phyloP scores from a whole-genome alignment of 37 sponge, comb jelly and placozoan species.

The Axinella damicornis region DNA sequence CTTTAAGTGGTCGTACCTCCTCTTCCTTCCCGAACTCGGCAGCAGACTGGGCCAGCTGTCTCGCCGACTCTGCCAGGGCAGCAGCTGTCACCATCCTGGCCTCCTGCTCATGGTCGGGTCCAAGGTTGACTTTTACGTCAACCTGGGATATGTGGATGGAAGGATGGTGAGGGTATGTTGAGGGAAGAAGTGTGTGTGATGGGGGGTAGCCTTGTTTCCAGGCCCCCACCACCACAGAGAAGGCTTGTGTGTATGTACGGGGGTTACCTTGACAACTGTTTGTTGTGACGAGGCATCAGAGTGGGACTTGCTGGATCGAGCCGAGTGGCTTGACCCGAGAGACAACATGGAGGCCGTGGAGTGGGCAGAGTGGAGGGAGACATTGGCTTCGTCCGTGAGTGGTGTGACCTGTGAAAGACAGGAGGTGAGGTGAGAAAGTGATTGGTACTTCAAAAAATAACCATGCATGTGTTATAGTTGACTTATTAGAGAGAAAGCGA shows the following conservation, averaged over 20 bases:
- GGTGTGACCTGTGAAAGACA: neutral
- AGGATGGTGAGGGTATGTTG: neutral
- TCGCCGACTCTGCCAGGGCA: slow-evolving; percentile 82
- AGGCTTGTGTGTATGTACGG: too few species aligned
- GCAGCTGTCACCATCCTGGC: slow-evolving; percentile 62
- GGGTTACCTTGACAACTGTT: slow-evolving; percentile 17
- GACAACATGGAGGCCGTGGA: slow-evolving; percentile 44
- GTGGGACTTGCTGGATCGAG: slow-evolving; percentile 9
- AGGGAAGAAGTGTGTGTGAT: neutral
- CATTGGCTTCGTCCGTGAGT: neutral
- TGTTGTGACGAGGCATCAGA: slow-evolving; percentile 14
- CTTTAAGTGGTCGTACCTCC: too few species aligned
- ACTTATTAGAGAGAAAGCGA: too few species aligned
- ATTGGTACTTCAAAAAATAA: too few species aligned
- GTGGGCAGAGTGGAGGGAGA: slow-evolving; percentile 26
- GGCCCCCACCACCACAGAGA: too few species aligned
- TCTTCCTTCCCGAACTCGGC: slow-evolving; percentile 65
- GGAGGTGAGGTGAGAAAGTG: neutral
- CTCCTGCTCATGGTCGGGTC: slow-evolving; percentile 38
- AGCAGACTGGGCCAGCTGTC: slow-evolving; percentile 81
- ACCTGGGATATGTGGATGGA: slow-evolving; percentile 18
- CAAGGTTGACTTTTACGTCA: slow-evolving; percentile 54
- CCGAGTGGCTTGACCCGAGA: slow-evolving; percentile 29
- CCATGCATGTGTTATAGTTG: too few species aligned
- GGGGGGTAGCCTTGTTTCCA: too few species aligned